Conservation (phyloP, 2,797 vertebrate genomes). For the Galagoides demidoff region DNA sequence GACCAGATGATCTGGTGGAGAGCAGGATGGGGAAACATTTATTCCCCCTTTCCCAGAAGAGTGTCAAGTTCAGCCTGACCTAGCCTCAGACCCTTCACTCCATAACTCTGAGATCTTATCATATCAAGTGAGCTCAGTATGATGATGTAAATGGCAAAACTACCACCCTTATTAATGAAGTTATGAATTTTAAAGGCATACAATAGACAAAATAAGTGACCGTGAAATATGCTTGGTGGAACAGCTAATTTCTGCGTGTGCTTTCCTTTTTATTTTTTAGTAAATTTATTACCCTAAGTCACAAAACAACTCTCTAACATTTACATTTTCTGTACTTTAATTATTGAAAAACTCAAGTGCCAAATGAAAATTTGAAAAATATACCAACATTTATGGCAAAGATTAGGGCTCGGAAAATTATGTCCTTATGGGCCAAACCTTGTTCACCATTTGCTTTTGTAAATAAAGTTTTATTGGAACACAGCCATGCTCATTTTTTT, state of each 20-base stretch:
- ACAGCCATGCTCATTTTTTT: background rate
- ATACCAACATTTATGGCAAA: background rate
- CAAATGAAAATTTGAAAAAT: background rate
- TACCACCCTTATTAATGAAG: background rate
- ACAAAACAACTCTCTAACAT: background rate
- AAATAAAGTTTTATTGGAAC: constrained; percentile 60
- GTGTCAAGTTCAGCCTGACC: background rate
- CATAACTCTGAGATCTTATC: background rate
- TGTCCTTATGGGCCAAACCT: background rate
- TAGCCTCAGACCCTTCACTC: background rate
- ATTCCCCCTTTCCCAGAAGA: background rate
- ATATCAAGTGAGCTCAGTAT: background rate
- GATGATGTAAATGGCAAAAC: background rate
- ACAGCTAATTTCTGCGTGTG: background rate
- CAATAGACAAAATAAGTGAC: background rate
- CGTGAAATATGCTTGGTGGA: background rate
- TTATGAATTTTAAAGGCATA: constrained; percentile 31
- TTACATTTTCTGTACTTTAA: background rate
- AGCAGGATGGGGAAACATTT: background rate
- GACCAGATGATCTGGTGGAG: background rate
- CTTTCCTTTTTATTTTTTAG: background rate
- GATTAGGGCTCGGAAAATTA: background rate
- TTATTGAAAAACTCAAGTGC: background rate
- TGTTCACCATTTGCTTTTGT: constrained; percentile 8
- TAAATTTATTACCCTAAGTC: background rate